Conservation (phyloP, 2,888 invertebrate genomes). For the Acrobasis suavella region DNA sequence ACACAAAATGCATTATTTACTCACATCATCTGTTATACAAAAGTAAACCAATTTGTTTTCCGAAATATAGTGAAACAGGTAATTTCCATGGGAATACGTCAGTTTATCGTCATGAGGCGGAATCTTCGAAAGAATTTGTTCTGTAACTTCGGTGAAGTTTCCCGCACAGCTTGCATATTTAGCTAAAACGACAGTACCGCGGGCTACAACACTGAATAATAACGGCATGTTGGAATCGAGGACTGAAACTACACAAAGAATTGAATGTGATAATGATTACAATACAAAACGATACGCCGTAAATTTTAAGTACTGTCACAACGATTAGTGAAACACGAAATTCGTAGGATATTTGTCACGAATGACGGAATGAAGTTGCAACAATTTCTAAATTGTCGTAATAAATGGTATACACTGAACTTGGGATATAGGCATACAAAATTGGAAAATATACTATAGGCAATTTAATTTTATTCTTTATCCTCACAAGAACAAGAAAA, state of each 20-base stretch:
- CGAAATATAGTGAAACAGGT: slow-evolving; percentile 94
- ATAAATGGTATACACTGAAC: background rate
- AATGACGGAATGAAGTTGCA: background rate
- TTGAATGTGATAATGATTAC: slow-evolving; percentile 26
- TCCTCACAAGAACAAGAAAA: background rate
- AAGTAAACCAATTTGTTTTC: slow-evolving; percentile 94
- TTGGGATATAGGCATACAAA: background rate
- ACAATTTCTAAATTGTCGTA: background rate
- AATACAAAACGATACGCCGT: slow-evolving; percentile 27
- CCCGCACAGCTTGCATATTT: slow-evolving; percentile 96
- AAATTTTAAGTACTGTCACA: background rate
- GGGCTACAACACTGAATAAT: slow-evolving; percentile 93
- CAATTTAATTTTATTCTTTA: background rate
- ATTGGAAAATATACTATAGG: background rate
- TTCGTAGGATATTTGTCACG: background rate
- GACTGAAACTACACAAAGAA: slow-evolving; percentile 11
- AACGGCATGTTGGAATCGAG: slow-evolving; percentile 88
- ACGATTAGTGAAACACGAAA: background rate
- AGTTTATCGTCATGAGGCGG: slow-evolving; percentile 94
- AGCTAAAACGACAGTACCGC: slow-evolving; percentile 92
- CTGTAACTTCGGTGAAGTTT: slow-evolving; percentile 97
- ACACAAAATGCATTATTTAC: slow-evolving; percentile 50
- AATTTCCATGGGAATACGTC: slow-evolving; percentile 96
- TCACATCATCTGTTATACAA: slow-evolving; percentile 97
- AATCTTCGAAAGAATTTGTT: slow-evolving; percentile 94